Base-by-base conservation (phyloP, 2,888 invertebrate genomes). In the Chydorus sphaericus region DNA sequence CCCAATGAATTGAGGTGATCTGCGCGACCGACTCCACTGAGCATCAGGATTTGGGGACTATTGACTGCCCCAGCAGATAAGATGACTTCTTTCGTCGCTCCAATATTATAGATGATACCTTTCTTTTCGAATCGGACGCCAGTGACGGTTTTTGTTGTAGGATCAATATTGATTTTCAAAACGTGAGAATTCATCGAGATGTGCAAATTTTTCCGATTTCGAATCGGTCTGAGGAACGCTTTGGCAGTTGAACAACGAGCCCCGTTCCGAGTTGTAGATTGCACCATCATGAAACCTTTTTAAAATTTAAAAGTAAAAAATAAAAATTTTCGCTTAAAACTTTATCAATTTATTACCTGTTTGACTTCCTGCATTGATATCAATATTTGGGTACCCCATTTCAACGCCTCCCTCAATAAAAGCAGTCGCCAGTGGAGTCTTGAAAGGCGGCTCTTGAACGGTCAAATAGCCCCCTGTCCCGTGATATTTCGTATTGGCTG, bases 11-110 rank as follows among this genome's bases (percentile, higher is more conserved):
- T 71, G 4, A 89, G 71, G 65, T 89, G 86, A 14, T 85, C 83
- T 4, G 76, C 77, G 0, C 87, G 88, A 0, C 89, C 89, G 26
- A 44, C 44, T 20, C 44, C 44, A 28, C 44, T 44, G 26, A 44
- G 14, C 44, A 44, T 44, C 44, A 96, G 74, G 18, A 96, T 66
- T 64, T 94, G 91, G 0, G 94, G 93, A 3, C 86, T 82, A 55
- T 86, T 84, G 37, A 96, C 79, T 1, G 93, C 81, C 1, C 94
- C 94, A 0, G 91, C 86, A 2, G 88, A 85, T 63, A 90, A 73
- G 6, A 94, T 78, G 0, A 94, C 80, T 69, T 90, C 90, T 55
- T 83, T 77, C 59, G 82, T 78, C 0, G 87, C 88, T 59, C 80
- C 74, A 58, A 81, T 80, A 0, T 75, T 75, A 63, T 78, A 78